phyloP scores from a whole-genome alignment of 2,797 vertebrate species.

The Antrozous pallidus region DNA sequence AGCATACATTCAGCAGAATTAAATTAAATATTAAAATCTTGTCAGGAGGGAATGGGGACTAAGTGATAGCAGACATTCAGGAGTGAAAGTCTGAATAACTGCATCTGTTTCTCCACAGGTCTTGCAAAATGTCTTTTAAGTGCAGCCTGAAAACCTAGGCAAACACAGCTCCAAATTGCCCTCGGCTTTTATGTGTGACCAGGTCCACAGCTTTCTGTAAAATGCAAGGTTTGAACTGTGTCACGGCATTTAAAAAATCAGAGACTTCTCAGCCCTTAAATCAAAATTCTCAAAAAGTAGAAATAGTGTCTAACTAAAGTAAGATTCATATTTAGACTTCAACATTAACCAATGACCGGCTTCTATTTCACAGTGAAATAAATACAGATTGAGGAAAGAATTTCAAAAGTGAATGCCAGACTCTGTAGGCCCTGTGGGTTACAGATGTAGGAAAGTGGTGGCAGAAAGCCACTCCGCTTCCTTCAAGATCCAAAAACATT shows the following conservation, averaged over 20 bases:
- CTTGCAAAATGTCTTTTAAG: slow-evolving; percentile 62
- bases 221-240: slow-evolving; percentile 17
- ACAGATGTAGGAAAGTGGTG: slow-evolving; percentile 68
- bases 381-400: slow-evolving; percentile 62
- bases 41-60: slow-evolving; percentile 40
- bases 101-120: slow-evolving; percentile 64
- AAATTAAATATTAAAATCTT: slow-evolving; percentile 72
- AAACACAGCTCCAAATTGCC: slow-evolving; percentile 38
- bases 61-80: slow-evolving; percentile 66
- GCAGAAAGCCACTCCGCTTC: slow-evolving; percentile 57
- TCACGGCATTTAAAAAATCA: background rate
- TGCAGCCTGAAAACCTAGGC: slow-evolving; percentile 34
- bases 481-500: slow-evolving; percentile 55
- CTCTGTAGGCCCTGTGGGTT: slow-evolving; percentile 53
- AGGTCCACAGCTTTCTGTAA: slow-evolving; percentile 47
- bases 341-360: slow-evolving; percentile 45
- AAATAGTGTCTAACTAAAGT: slow-evolving; percentile 61
- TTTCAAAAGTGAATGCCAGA: slow-evolving; percentile 65
- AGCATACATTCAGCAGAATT: slow-evolving; percentile 51
- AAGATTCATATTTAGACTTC: slow-evolving; percentile 66
- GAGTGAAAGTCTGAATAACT: slow-evolving; percentile 59
- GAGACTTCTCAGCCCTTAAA: slow-evolving; percentile 15
- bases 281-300: slow-evolving; percentile 55
- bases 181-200: slow-evolving; percentile 51
- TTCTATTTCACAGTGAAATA: slow-evolving; percentile 71